Percentiles rank a stretch among this genome's conserved stretches.
Conservation (phyloP, 2,888 invertebrate species). For the Rhingia campestris region DNA sequence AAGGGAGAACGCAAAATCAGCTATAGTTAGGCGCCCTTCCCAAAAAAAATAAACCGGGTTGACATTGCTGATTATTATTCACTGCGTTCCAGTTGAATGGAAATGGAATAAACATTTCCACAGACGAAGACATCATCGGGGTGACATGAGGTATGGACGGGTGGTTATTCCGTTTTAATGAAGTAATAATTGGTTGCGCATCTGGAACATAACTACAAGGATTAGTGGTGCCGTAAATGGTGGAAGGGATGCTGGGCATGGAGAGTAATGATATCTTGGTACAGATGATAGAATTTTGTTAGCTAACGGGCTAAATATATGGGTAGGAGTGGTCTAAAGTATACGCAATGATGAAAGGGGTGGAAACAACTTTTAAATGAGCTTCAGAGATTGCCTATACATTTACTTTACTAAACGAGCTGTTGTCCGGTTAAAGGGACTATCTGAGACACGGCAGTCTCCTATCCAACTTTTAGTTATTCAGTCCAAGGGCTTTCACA, state of each 20-base stretch:
- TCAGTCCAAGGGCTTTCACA: too few relatives aligned
- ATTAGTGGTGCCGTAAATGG: slow-evolving; percentile 11
- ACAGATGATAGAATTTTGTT: background rate
- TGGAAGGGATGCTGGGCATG: background rate
- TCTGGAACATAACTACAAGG: slow-evolving; percentile 54
- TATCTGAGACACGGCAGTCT: too few relatives aligned
- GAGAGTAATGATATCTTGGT: background rate
- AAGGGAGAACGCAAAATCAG: slow-evolving; percentile 1
- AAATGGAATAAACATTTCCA: slow-evolving; percentile 60
- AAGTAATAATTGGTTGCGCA: slow-evolving; percentile 70
- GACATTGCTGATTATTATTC: slow-evolving; percentile 45
- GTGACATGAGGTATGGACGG: slow-evolving; percentile 14
- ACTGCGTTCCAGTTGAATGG: slow-evolving; percentile 52
- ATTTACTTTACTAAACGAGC: too few relatives aligned
- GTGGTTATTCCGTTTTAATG: slow-evolving; percentile 52
- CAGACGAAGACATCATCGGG: background rate
- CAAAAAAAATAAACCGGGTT: slow-evolving; percentile 45
- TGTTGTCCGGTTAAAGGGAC: too few relatives aligned
- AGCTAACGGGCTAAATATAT: too few relatives aligned
- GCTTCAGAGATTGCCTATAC: too few relatives aligned
- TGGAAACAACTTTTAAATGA: too few relatives aligned
- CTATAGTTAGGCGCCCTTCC: background rate
- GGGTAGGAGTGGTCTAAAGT: too few relatives aligned
- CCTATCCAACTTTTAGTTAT: too few relatives aligned
- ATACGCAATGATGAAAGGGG: too few relatives aligned